These are phyloP conservation scores for Hyphantria cunea DNA, from an alignment of 1,140 invertebrate species.

Conservation along the genomic window DNA sequence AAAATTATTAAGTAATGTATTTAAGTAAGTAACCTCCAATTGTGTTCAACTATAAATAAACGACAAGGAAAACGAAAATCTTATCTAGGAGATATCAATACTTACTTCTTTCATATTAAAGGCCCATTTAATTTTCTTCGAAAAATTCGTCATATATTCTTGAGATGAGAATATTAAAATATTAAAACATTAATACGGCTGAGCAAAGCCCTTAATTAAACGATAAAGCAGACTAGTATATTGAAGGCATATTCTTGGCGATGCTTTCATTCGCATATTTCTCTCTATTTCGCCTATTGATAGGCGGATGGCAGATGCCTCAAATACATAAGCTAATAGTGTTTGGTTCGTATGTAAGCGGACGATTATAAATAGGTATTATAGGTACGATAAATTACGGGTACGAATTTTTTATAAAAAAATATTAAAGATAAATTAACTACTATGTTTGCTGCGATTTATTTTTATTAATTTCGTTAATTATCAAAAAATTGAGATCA, in stretches of 20 bases:
- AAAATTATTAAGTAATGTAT: too few species aligned
- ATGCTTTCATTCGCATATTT: constrained; percentile 12
- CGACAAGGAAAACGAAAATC: background rate
- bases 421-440: too few species aligned
- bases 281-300: constrained; percentile 14
- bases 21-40: too few species aligned
- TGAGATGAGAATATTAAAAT: too few species aligned
- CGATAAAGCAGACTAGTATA: constrained; percentile 21
- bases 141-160: too few species aligned
- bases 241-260: constrained; percentile 2
- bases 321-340: constrained; percentile 7
- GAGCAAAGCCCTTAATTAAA: constrained; percentile 6
- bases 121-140: background rate
- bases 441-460: too few species aligned
- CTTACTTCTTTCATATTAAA: too few species aligned
- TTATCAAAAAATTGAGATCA: too few species aligned
- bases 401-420: background rate
- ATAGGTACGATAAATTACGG: too few species aligned
- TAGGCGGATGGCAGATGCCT: constrained; percentile 11
- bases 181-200: too few species aligned
- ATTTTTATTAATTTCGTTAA: too few species aligned
- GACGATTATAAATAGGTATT: too few species aligned
- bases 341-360: constrained; percentile 1
- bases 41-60: background rate
- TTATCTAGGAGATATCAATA: background rate